These are phyloP conservation scores for Emys orbicularis DNA, from an alignment of 2,797 vertebrate genomes.

Conservation along the genomic window DNA sequence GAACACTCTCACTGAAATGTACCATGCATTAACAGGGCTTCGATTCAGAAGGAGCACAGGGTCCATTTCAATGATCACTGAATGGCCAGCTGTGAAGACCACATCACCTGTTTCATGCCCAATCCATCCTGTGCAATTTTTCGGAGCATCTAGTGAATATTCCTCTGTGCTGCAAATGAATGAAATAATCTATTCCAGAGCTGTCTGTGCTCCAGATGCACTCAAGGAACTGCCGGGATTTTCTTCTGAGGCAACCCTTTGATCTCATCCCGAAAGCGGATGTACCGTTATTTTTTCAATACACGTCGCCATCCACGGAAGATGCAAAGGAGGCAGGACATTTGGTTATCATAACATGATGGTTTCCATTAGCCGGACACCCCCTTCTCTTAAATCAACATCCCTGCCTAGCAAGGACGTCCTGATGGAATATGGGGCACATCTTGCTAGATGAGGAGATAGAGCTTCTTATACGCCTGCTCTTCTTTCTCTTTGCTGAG, in stretches of 20 bases:
- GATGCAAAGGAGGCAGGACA: slow-evolving; percentile 45
- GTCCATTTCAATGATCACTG: fast-evolving
- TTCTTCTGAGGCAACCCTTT: slow-evolving; percentile 73
- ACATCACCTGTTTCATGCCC: not conserved
- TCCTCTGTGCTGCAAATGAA: not conserved
- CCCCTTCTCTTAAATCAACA: not conserved
- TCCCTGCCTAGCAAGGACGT: not conserved
- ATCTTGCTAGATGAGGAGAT: not conserved
- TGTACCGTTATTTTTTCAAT: not conserved
- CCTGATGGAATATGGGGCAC: slow-evolving; percentile 46
- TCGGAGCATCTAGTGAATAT: slow-evolving; percentile 31
- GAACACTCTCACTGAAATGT: not conserved
- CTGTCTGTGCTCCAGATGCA: slow-evolving; percentile 82
- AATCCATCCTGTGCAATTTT: not conserved
- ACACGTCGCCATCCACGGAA: slow-evolving; percentile 36
- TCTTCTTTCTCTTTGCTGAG: not conserved
- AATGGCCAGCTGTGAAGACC: not conserved
- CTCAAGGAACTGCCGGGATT: slow-evolving; percentile 39
- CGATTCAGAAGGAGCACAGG: not conserved
- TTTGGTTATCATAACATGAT: slow-evolving; percentile 54
- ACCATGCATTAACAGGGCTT: fast-evolving
- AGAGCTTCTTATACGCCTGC: not conserved
- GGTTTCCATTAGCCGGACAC: slow-evolving; percentile 6
- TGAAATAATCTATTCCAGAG: slow-evolving; percentile 4
- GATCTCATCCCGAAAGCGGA: slow-evolving; percentile 58